Evolutionary conservation across 2,888 invertebrate species (phyloP).

Genomic region (Steinernema carpocapsae): DNA sequence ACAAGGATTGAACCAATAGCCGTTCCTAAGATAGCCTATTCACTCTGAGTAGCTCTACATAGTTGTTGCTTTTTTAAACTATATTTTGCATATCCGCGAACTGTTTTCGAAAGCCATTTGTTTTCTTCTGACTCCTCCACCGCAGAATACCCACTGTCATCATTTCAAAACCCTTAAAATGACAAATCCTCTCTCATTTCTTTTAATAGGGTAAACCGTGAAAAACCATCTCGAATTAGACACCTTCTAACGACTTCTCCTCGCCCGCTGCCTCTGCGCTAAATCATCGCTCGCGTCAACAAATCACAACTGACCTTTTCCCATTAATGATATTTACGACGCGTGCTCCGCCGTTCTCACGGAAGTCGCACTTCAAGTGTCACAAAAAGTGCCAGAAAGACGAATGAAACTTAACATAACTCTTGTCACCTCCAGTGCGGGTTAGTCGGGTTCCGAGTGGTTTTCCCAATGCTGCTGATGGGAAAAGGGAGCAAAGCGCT

Average conservation of each 20-base stretch:
- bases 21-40: no score
- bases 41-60: no score
- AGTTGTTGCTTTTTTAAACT: no score
- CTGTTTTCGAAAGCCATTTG: no score
- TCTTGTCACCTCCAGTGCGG: slow-evolving; percentile 12
- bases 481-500: not conserved
- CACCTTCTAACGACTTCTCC: not conserved
- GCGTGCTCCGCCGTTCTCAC: slow-evolving; percentile 29
- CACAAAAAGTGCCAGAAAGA: slow-evolving; percentile 32
- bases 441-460: not conserved
- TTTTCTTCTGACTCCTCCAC: no score
- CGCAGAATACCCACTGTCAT: no score
- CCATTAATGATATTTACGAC: slow-evolving; percentile 31
- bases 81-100: no score
- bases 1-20: no score
- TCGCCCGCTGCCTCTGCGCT: not conserved
- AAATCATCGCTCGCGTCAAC: slow-evolving; percentile 32
- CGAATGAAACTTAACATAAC: slow-evolving; percentile 26
- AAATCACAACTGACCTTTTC: slow-evolving; percentile 35
- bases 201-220: not conserved
- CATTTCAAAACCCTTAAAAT: not conserved
- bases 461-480: not conserved
- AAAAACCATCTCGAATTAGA: not conserved
- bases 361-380: slow-evolving; percentile 30
- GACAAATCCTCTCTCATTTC: not conserved